Conservation (phyloP, 1,140 invertebrate genomes). For the Drosophila rhopaloa region DNA sequence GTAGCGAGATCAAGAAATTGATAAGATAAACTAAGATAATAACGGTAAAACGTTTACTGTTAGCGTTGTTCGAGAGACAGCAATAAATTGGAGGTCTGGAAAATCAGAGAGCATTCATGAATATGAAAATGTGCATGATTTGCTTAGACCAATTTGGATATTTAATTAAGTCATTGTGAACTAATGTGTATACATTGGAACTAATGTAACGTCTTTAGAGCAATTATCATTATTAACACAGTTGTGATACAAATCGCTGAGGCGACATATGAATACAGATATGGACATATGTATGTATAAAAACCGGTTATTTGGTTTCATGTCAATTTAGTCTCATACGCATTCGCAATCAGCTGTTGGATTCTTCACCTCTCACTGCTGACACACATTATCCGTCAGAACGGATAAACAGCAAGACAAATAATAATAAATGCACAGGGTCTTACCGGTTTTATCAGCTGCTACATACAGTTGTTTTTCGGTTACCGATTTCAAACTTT, state of each 20-base stretch:
- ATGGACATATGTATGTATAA: not conserved
- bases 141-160: constrained; percentile 13
- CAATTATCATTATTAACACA: constrained; percentile 42
- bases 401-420: constrained; percentile 10
- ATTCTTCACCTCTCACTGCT: constrained; percentile 13
- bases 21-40: not conserved
- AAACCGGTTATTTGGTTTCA: constrained; percentile 18
- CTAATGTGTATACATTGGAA: constrained; percentile 8
- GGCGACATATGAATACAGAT: constrained; percentile 2
- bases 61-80: not conserved
- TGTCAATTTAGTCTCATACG: constrained; percentile 1
- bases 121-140: not conserved
- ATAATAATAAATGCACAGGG: constrained; percentile 34
- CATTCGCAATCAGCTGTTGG: constrained; percentile 38
- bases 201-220: constrained; percentile 30
- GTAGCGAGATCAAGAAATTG: not conserved
- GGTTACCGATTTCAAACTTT: not conserved
- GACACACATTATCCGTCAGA: constrained; percentile 40
- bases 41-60: not conserved
- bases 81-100: not conserved
- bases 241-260: constrained; percentile 7
- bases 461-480: constrained; percentile 4
- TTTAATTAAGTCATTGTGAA: constrained; percentile 19
- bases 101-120: not conserved
- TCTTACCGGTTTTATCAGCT: constrained; percentile 46